A percentile compares a stretch with the other conserved stretches of the same genome.
phyloP scores from a whole-genome alignment of 2,888 invertebrate species.

The Dolichopus griseipennis region DNA sequence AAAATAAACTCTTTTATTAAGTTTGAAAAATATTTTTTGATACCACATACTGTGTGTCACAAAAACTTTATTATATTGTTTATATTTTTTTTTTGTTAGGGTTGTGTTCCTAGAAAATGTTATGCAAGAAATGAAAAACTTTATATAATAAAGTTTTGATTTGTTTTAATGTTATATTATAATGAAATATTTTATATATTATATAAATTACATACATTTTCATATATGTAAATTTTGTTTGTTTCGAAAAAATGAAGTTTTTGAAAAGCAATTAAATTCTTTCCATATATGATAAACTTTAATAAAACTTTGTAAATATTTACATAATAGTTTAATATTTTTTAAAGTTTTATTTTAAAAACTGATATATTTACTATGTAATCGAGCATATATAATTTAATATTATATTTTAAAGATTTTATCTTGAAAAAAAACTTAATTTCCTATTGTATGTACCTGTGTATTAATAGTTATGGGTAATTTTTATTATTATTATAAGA shows the following conservation, averaged over 20 bases:
- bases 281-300: background rate
- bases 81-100: background rate
- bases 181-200: background rate
- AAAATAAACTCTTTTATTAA: too few relatives aligned
- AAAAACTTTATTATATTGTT: background rate
- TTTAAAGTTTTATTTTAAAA: background rate
- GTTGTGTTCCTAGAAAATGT: background rate
- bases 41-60: background rate
- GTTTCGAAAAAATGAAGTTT: background rate
- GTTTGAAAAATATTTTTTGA: background rate
- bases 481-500: too few relatives aligned
- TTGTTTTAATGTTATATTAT: background rate
- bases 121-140: background rate
- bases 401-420: background rate
- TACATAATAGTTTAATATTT: background rate
- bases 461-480: too few relatives aligned
- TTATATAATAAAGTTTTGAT: background rate
- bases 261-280: conserved; percentile 10
- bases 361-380: background rate
- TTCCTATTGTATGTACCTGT: too few relatives aligned
- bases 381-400: background rate
- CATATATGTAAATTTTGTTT: background rate
- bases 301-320: background rate
- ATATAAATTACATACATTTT: background rate
- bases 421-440: too few relatives aligned